These are phyloP conservation scores for Channallabes apus DNA, from an alignment of 2,797 vertebrate species.

Conservation along the genomic window DNA sequence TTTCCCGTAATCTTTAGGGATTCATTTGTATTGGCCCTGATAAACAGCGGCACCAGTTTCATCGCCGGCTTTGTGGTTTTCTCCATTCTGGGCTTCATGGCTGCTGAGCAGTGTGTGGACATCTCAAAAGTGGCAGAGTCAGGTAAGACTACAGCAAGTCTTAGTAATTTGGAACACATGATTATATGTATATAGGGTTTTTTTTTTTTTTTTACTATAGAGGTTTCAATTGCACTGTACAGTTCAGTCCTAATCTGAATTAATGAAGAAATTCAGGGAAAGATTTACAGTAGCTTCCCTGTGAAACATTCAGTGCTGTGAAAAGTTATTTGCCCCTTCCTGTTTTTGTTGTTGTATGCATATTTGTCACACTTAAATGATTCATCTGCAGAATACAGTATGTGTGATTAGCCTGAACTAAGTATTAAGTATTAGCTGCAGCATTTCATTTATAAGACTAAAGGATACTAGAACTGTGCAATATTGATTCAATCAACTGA, in stretches of 20 bases:
- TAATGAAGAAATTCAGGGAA: not conserved
- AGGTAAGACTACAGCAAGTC: slow-evolving; percentile 69
- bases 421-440: too few species aligned
- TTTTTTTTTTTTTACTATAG: too few species aligned
- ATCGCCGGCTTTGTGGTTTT: slow-evolving; percentile 96
- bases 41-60: slow-evolving; percentile 97
- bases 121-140: slow-evolving; percentile 94
- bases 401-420: too few species aligned
- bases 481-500: too few species aligned
- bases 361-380: too few species aligned
- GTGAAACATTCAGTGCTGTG: not conserved
- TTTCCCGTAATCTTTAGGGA: slow-evolving; percentile 75
- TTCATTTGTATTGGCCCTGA: slow-evolving; percentile 89
- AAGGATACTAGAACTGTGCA: too few species aligned
- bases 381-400: too few species aligned
- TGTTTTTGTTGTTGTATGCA: too few species aligned
- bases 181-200: not conserved
- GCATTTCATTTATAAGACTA: too few species aligned
- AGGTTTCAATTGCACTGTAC: not conserved
- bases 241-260: not conserved
- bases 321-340: too few species aligned
- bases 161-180: slow-evolving; percentile 5
- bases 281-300: not conserved
- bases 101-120: slow-evolving; percentile 89
- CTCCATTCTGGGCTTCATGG: slow-evolving; percentile 97